Base-by-base conservation (phyloP, 2,888 invertebrate genomes). In the Celastrina argiolus region DNA sequence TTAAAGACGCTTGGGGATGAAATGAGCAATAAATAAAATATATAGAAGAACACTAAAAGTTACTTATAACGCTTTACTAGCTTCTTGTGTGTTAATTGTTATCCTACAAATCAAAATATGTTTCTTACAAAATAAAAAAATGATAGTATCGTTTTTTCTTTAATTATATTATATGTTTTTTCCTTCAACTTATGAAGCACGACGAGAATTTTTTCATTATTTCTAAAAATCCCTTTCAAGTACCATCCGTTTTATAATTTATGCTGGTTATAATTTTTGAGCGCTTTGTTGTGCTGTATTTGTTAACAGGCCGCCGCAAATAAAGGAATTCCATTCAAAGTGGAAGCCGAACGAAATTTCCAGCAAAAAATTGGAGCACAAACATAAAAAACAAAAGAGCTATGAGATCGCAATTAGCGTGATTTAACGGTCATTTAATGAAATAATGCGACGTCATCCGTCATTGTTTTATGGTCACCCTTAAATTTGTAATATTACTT, bases 391-490 rank as follows among this genome's bases (percentile, higher is more conserved):
- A 88, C 87, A 85, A 85, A 82, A 82, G 81, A 83, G 75, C 75
- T 76, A 75, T 74, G 78, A 76, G 77, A 74, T 77, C 76, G 86
- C 89, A 88, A 88, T 90, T 90, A 87, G 85, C 84, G 83, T 88
- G 89, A 91, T 91, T 90, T 90, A 90, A 90, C 82, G 86, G 83
- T 79, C 83, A 78, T 89, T 89, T 89, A 87, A 89, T 89, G 83
- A 82, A 90, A 87, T 85, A 85, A 88, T 86, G 82, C 79, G 80
- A 82, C 84, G 82, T 84, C 83, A 83, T 84, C 78, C 75, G 78
- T 71, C 76, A 77, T 76, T 75, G 74, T 77, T 74, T 74, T 73
- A 69, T 73, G 70, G 70, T 65, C 64, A 69, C 66, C 67, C 70
- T 67, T 67, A 64, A 64, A 61, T 69, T 36, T 12, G 18, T 12